Evolutionary conservation across 2,888 invertebrate species (phyloP), one percentile per base, ranked within the genome.

Genomic region (Heteromyza rotundicornis): DNA sequence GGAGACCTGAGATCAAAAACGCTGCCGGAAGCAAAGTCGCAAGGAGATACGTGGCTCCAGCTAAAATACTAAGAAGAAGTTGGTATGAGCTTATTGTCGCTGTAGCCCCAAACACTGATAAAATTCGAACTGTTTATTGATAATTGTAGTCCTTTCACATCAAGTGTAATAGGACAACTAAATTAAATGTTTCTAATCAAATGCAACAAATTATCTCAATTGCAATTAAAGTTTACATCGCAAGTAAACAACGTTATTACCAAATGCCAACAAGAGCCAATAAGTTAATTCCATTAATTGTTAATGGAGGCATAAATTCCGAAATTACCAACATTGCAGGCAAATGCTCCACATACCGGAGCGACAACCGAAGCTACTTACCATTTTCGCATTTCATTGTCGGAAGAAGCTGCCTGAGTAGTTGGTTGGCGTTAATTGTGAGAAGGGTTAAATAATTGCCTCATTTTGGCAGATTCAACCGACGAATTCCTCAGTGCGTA

Each of bases 381-480:
- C 7, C 17, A 47, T 19, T 19, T 17, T 20, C 20, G 2, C 47
- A 47, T 47, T 47, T 5, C 47, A 19, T 2, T n/a, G n/a, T 3
- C 3, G 10, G 40, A 40, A 19, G 19, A 3, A 47, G 47, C 20
- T 7, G 20, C 5, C 47, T 20, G 7, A 17, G 47, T 2, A 5
- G 17, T 47, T 27, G 14, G 19, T 20, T 47, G 47, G 10, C 47
- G 20, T 14, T 47, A 47, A 47, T 47, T 47, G 47, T 62, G 65
- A 67, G 57, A 60, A 68, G 68, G 69, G 69, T 68, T 68, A 65
- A 68, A 69, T 68, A 69, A 69, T 68, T 69, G 64, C 64, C 68
- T 64, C 64, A 66, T 68, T 68, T 66, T 16, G 53, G 22, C 24
- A 36, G 59, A 59, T 59, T 53, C 47, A n/a, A 59, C 40, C 49